Conservation (phyloP, 2,797 vertebrate species). For the Myiotriccus ornatus region DNA sequence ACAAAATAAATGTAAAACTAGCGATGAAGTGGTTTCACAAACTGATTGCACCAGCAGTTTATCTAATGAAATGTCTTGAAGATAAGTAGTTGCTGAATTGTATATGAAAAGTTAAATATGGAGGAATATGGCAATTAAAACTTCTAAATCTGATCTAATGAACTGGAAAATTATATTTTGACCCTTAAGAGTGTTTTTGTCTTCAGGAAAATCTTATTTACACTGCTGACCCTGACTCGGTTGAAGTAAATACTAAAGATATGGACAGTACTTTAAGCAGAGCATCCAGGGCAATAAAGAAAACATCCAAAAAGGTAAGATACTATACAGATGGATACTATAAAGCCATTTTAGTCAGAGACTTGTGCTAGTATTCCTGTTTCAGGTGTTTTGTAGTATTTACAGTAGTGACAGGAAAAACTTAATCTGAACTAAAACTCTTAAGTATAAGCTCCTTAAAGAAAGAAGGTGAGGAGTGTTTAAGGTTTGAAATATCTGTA, state of each 20-base stretch:
- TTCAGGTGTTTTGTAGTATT: neutral
- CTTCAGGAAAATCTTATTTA: constrained; percentile 93
- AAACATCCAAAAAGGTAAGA: constrained; percentile 95
- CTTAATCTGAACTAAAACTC: constrained; percentile 18
- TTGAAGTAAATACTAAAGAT: constrained; percentile 96
- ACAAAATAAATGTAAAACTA: neutral
- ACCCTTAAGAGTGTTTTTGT: neutral
- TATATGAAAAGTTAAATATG: neutral
- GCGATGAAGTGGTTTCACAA: neutral
- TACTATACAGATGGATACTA: neutral
- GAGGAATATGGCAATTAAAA: neutral
- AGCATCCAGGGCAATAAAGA: constrained; percentile 96
- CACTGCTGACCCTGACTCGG: constrained; percentile 88
- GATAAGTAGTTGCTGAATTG: neutral
- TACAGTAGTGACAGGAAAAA: neutral
- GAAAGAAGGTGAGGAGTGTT: neutral
- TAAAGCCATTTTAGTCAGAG: neutral
- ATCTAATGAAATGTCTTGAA: neutral
- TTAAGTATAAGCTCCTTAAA: constrained; percentile 9
- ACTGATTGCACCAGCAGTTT: neutral
- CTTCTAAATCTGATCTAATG: neutral
- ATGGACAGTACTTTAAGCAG: constrained; percentile 98
- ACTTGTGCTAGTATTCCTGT: neutral
- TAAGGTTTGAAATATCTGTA: neutral
- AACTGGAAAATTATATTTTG: neutral